A percentile compares a stretch with the other conserved stretches of the same genome.
Conservation (phyloP, 2,797 vertebrate species). For the Chaunax sp. region DNA sequence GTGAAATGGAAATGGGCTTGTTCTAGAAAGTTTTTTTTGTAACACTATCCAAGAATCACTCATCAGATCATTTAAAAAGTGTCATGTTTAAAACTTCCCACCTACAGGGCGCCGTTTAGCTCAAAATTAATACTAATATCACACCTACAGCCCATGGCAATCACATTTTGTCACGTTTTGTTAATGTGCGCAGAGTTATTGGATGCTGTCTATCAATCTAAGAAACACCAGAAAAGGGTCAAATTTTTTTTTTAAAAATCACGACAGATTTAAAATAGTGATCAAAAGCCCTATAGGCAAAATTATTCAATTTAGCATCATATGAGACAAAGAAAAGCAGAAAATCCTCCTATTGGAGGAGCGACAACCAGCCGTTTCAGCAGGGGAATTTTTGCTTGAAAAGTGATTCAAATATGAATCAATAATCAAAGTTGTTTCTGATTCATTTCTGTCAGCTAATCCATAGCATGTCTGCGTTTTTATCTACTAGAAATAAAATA, state of each 20-base stretch:
- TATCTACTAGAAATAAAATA: neutral
- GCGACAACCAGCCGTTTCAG: too few relatives aligned
- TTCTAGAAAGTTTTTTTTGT: conserved; percentile 1
- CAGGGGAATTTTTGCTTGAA: too few relatives aligned
- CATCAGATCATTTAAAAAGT: neutral
- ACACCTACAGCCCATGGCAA: too few relatives aligned
- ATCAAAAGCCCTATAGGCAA: too few relatives aligned
- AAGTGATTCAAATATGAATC: neutral
- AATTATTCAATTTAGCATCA: too few relatives aligned
- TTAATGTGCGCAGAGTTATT: too few relatives aligned
- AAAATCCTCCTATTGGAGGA: neutral
- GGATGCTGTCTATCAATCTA: too few relatives aligned
- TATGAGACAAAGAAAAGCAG: neutral
- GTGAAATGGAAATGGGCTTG: conserved; percentile 31
- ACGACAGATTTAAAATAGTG: too few relatives aligned
- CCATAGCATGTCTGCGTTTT: neutral
- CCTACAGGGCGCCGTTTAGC: neutral
- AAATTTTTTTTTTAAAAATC: too few relatives aligned
- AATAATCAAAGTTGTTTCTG: neutral
- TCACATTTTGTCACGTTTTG: neutral
- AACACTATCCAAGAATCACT: neutral
- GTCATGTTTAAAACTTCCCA: neutral
- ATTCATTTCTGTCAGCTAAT: neutral
- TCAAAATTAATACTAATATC: too few relatives aligned
- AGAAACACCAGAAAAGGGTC: too few relatives aligned